Base-by-base conservation (phyloP, 1,140 invertebrate species). In the Plectus sambesii region DNA sequence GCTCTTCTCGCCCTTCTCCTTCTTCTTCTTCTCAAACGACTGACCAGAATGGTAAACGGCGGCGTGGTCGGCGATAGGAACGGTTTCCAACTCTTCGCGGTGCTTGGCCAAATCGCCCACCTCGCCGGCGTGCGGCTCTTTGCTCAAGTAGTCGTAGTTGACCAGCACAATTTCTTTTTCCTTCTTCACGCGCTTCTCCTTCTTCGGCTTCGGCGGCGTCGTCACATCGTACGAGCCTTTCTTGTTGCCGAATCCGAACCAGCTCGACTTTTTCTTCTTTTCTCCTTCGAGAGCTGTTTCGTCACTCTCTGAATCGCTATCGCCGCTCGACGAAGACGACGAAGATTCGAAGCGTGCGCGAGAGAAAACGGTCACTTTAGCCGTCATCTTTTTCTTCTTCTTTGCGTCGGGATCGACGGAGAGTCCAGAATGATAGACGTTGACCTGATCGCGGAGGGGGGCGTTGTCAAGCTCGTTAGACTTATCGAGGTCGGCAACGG, bases 1-100 rank as follows among this genome's bases (percentile, higher is more conserved):
- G 41, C 78, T 74, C 53, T 78, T 75, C 71, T 79, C 79, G 53
- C 77, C 76, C 48, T 68, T 68, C 20, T 69, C 62, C 54, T 70
- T 68, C n/a, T 66, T 61, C 46, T 66, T 36, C 53, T 37, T 45
- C 40, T 27, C 15, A 26, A 22, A 33, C 3, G 42, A 47, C 9
- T 50, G 42, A 29, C 53, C 53, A 20, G 30, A 22, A 25, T 55
- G 53, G 41, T 55, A 55, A 4, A 39, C 50, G 3, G 12, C 35
- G 5, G 33, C 24, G 17, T 50, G 29, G 17, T 54, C 3, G 20
- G 4, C 2, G 9, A 55, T 6, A n/a, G 53, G 51, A 17, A 54
- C 20, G 20, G 42, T n/a, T 2, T 37, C 23, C 3, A 55, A 19
- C 15, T 55, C 53, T 3, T 30, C n/a, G 12, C 30, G 43, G 9